Conservation (phyloP, 2,113 vertebrate genomes). For the Trichechus manatus region DNA sequence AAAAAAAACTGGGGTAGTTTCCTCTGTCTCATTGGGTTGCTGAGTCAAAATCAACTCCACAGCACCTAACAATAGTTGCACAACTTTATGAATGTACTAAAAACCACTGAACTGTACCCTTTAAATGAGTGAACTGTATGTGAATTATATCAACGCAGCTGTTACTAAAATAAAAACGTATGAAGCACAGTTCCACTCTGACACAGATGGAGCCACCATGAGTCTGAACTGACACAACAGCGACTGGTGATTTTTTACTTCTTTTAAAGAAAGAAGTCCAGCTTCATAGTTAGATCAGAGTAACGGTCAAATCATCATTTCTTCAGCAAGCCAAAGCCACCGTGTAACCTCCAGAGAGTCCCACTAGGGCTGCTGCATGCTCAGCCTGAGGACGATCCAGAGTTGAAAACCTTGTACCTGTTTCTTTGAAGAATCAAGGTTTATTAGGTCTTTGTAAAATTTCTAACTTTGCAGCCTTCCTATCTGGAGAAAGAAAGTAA, state of each 20-base stretch:
- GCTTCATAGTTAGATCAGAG: background rate
- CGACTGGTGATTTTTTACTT: background rate
- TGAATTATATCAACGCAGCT: background rate
- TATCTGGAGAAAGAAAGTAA: conserved; percentile 25
- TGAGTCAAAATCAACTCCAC: background rate
- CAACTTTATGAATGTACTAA: background rate
- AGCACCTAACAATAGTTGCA: background rate
- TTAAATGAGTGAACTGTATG: background rate
- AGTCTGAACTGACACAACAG: background rate
- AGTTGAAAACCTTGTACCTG: background rate
- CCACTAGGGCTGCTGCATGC: background rate
- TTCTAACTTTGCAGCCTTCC: background rate
- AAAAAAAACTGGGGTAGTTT: background rate
- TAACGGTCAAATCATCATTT: background rate
- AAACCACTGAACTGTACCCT: background rate
- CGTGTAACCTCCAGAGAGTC: background rate
- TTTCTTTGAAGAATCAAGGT: background rate
- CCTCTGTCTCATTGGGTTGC: background rate
- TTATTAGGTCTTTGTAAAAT: background rate
- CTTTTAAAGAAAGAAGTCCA: background rate
- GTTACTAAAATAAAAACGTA: background rate
- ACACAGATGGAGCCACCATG: background rate
- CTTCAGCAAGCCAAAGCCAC: background rate
- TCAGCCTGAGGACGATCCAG: background rate
- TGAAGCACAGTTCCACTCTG: background rate